Percentiles rank a stretch among this genome's conserved stretches.
Evolutionary conservation across 2,888 invertebrate genomes (phyloP).

Genomic region (Cistogaster globosa): DNA sequence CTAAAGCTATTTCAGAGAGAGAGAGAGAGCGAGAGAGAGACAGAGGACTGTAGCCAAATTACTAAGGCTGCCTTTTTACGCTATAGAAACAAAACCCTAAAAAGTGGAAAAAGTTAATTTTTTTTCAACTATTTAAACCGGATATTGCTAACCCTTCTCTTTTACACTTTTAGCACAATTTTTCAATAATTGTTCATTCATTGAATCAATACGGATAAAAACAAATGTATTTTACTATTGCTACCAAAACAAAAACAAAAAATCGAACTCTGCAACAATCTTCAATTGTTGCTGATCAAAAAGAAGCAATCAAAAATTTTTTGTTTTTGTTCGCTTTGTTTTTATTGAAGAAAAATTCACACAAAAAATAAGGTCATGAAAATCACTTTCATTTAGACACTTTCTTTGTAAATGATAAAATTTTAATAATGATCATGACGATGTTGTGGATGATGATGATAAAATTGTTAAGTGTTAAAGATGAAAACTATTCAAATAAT

Average conservation of each 20-base stretch:
- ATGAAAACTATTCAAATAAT: slow-evolving; percentile 6
- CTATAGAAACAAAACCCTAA: no score
- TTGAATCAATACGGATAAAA: slow-evolving; percentile 2
- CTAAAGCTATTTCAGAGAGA: no score
- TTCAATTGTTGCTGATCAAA: slow-evolving; percentile 14
- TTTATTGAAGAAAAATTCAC: slow-evolving; percentile 24
- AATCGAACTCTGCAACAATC: slow-evolving; percentile 1
- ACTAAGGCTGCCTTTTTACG: no score
- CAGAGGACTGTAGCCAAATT: no score
- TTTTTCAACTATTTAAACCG: no score
- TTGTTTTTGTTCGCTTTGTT: slow-evolving; percentile 3
- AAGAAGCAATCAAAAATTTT: slow-evolving; percentile 16
- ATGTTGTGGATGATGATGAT: slow-evolving; percentile 23
- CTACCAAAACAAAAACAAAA: not conserved
- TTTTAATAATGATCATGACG: slow-evolving; percentile 29
- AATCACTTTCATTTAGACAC: slow-evolving; percentile 65
- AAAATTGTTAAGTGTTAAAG: not conserved
- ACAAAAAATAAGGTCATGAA: slow-evolving; percentile 65
- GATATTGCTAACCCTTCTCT: no score
- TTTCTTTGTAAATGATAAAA: slow-evolving; percentile 33
- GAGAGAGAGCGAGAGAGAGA: no score
- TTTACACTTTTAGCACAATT: not conserved
- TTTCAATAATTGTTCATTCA: not conserved
- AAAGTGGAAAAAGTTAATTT: no score
- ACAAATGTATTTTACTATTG: not conserved